Conservation (phyloP, 2,113 vertebrate species). For the Tautogolabrus adspersus region DNA sequence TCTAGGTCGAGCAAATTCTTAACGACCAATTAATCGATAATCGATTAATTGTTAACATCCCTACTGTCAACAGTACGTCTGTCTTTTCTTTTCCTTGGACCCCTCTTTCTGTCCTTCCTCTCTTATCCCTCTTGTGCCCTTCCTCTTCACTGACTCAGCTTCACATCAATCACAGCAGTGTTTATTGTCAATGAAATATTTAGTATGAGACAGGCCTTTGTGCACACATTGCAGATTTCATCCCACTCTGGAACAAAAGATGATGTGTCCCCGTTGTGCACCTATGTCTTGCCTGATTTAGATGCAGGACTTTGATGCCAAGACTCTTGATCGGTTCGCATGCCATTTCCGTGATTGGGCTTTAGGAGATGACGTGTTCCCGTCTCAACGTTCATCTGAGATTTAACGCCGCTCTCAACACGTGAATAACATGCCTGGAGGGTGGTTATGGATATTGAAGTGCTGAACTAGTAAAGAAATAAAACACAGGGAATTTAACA, state of each 20-base stretch:
- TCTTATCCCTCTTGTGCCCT: not conserved
- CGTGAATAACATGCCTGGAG: slow-evolving; percentile 39
- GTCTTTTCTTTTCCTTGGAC: slow-evolving; percentile 11
- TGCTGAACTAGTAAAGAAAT: slow-evolving; percentile 12
- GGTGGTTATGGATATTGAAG: slow-evolving; percentile 23
- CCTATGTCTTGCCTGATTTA: slow-evolving; percentile 29
- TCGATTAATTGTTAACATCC: too few species aligned
- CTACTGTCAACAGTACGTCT: not conserved
- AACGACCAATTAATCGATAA: too few species aligned
- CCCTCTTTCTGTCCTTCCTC: not conserved
- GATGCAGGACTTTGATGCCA: slow-evolving; percentile 25
- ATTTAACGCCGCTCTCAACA: slow-evolving; percentile 44
- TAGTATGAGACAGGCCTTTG: slow-evolving; percentile 52
- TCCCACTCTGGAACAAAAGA: slow-evolving; percentile 54
- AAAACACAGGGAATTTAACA: slow-evolving; percentile 27
- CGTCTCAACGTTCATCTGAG: slow-evolving; percentile 35
- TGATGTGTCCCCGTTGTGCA: not conserved
- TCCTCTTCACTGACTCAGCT: slow-evolving; percentile 40
- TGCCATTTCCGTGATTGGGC: slow-evolving; percentile 21
- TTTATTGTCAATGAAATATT: slow-evolving; percentile 81
- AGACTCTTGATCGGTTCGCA: slow-evolving; percentile 1
- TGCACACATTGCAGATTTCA: slow-evolving; percentile 58
- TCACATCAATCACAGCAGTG: slow-evolving; percentile 65
- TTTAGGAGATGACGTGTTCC: slow-evolving; percentile 13
- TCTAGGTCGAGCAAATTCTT: too few species aligned